Evolutionary conservation across 2,797 vertebrate genomes (phyloP).

Genomic region (Gymnoscopelus microlampas): DNA sequence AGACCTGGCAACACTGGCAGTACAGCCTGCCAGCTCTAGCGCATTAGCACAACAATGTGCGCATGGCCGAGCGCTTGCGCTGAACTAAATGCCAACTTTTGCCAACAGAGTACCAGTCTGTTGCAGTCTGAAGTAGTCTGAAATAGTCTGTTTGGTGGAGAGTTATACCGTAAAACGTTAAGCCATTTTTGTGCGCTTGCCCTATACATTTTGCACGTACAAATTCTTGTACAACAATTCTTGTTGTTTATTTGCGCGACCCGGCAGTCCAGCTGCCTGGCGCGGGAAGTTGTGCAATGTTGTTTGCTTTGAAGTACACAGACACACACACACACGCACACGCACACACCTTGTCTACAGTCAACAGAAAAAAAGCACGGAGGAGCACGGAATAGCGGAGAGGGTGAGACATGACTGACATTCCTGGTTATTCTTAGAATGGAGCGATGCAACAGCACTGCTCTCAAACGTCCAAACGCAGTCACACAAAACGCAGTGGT

Average conservation of each 20-base stretch:
- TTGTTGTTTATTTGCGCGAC: not conserved
- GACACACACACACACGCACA: too few relatives aligned
- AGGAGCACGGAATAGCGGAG: constrained; percentile 15
- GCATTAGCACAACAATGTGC: too few relatives aligned
- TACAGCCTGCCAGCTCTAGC: too few relatives aligned
- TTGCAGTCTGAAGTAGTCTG: too few relatives aligned
- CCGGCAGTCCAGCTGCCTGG: not conserved
- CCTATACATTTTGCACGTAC: not conserved
- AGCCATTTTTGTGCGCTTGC: not conserved
- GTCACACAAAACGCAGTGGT: too few relatives aligned
- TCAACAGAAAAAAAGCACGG: constrained; percentile 12
- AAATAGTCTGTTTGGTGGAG: too few relatives aligned
- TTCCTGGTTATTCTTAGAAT: constrained; percentile 71
- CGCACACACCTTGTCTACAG: not conserved
- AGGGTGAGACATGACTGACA: constrained; percentile 37
- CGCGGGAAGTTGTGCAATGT: not conserved
- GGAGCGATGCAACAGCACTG: not conserved
- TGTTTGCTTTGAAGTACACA: not conserved
- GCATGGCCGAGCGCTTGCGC: too few relatives aligned
- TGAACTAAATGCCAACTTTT: too few relatives aligned
- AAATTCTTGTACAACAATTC: not conserved
- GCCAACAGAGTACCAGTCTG: too few relatives aligned
- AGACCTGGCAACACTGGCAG: too few relatives aligned
- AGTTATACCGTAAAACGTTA: too few relatives aligned
- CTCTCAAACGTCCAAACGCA: too few relatives aligned